Base-by-base conservation (phyloP, 1,140 invertebrate genomes). In the Penaeus japonicus region DNA sequence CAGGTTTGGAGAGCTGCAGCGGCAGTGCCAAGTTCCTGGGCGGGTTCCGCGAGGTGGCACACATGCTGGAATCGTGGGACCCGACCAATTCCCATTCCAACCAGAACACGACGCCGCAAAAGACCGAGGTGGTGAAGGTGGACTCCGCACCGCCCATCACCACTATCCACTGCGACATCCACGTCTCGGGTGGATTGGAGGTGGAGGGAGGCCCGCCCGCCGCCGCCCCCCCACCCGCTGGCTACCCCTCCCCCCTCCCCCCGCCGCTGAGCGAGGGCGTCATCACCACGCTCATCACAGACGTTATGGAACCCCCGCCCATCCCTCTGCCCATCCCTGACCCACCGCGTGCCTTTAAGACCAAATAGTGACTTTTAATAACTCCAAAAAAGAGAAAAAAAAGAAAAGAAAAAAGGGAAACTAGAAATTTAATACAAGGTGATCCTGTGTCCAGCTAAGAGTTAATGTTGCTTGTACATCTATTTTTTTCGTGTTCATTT, bases 31-130 rank as follows among this genome's bases (percentile, higher is more conserved):
- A 73, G 35, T 73, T 73, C 70, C 70, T 73, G 3, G 70, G 35
- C 20, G 70, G 70, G 4, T 73, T 73, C 24, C 20, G 70, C 15
- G 70, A 73, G 70, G 70, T 73, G 70, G 70, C 70, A 15, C 70
- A 73, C 70, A 73, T 73, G 70, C 70, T 73, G 70, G 70, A 73
- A 73, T 73, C 70, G n/a, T 73, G 70, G 70, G 70, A 73, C n/a
- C 70, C 70, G 27, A 73, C 70, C 24, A 73, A 73, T 73, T 27
- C 22, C 70, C 70, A 73, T 27, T 73, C 70, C 27, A 73, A 27
- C 70, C 70, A 73, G 24, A 30, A 3, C 0, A 4, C 70, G 0
- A 30, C 70, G 70, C 35, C 70, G 12, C 30, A n/a, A 15, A 73
- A 73, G n/a, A 30, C 70, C 15, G 70, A 73, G n/a, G 22, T 32